Percentiles rank a stretch among this genome's conserved stretches.
These are phyloP conservation scores for Porites lutea DNA, from an alignment of 64 coral and sea anemone species.

Conservation along the genomic window DNA sequence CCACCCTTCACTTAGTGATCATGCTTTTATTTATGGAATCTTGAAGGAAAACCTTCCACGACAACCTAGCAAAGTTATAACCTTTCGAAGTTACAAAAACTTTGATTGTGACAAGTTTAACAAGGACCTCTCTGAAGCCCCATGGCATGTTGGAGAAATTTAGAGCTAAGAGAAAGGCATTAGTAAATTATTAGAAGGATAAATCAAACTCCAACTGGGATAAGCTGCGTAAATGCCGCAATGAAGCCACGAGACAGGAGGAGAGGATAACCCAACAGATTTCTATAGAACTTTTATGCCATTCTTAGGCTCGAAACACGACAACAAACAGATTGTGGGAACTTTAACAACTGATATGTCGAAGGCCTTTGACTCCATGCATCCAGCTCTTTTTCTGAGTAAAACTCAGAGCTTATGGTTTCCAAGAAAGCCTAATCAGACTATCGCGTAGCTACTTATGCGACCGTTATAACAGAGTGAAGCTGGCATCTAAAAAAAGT, in stretches of 20 bases:
- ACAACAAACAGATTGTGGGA: neutral
- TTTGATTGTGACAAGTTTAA: neutral
- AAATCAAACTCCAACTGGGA: slow-evolving; percentile 17
- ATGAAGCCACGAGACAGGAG: slow-evolving; percentile 13
- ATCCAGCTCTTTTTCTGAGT: neutral
- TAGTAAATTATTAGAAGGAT: slow-evolving; percentile 3
- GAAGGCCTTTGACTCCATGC: neutral
- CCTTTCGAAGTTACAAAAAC: too few species aligned
- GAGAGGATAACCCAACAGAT: slow-evolving; percentile 8
- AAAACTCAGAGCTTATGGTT: neutral
- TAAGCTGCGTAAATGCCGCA: neutral
- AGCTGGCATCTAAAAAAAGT: too few species aligned
- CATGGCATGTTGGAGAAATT: neutral
- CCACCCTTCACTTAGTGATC: too few species aligned
- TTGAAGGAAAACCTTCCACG: neutral
- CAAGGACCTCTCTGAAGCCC: neutral
- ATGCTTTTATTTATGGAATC: too few species aligned
- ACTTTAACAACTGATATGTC: neutral
- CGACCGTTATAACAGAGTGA: neutral
- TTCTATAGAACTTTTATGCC: slow-evolving; percentile 23
- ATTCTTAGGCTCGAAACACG: neutral
- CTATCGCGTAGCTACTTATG: too few species aligned
- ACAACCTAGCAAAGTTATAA: neutral
- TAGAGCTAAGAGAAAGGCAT: slow-evolving; percentile 20
- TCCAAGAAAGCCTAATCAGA: too few species aligned